These are phyloP conservation scores for Drosophila sordidapex DNA, from an alignment of 2,888 invertebrate genomes.

Conservation along the genomic window DNA sequence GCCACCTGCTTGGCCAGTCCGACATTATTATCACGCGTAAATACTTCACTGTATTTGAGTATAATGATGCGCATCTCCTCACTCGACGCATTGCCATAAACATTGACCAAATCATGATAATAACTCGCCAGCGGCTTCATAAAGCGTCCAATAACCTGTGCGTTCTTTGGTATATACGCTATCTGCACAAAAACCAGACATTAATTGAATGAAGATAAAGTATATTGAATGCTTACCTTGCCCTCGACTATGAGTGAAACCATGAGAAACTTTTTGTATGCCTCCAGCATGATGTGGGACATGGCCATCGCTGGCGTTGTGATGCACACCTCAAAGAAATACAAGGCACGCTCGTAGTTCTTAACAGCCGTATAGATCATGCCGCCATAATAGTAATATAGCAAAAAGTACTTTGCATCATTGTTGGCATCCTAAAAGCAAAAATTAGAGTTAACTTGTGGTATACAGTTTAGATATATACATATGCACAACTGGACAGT, in stretches of 20 bases:
- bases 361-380: conserved; percentile 98
- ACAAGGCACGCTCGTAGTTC: conserved; percentile 95
- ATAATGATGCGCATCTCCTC: conserved; percentile 89
- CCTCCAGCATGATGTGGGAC: conserved; percentile 98
- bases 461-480: background rate
- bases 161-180: conserved; percentile 93
- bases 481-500: background rate
- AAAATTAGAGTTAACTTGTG: background rate
- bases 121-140: conserved; percentile 93
- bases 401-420: conserved; percentile 90
- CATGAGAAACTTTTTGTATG: conserved; percentile 98
- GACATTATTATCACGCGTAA: conserved; percentile 91
- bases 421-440: conserved; percentile 87
- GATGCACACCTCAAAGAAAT: conserved; percentile 97
- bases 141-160: conserved; percentile 94
- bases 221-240: conserved; percentile 87
- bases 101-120: conserved; percentile 94
- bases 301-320: conserved; percentile 97
- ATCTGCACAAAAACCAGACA: conserved; percentile 83
- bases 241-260: conserved; percentile 96
- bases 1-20: conserved; percentile 93
- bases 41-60: conserved; percentile 92
- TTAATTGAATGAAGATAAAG: background rate
- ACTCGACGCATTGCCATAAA: conserved; percentile 91
- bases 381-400: conserved; percentile 98